phyloP scores from a whole-genome alignment of 2,797 vertebrate species.

The Smutsia gigantea region DNA sequence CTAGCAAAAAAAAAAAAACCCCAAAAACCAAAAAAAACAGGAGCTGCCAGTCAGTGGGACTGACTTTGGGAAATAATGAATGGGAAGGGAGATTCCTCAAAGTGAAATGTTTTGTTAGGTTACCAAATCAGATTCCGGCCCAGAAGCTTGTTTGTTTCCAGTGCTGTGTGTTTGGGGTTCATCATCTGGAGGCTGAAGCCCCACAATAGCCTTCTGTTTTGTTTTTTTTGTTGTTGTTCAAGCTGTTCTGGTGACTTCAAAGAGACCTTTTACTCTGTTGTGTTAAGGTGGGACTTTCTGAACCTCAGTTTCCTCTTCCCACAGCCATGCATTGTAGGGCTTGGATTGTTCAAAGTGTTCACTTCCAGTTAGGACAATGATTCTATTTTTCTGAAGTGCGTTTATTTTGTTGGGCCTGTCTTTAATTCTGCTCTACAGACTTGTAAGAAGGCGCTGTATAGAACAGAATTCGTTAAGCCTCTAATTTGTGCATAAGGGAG shows the following conservation, averaged over 20 bases:
- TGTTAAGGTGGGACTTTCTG: constrained; percentile 66
- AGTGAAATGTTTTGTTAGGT: background rate
- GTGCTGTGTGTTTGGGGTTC: constrained; percentile 50
- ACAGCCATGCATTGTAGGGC: constrained; percentile 51
- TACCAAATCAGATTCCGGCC: constrained; percentile 29
- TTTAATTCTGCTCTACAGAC: constrained; percentile 12
- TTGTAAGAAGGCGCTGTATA: background rate
- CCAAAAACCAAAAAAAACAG: background rate
- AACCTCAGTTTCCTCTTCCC: constrained; percentile 51
- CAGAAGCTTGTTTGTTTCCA: constrained; percentile 61
- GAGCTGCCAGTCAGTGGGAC: background rate
- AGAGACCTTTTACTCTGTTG: constrained; percentile 66
- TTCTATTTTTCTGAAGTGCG: background rate
- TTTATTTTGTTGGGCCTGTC: background rate
- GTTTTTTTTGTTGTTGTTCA: constrained; percentile 58
- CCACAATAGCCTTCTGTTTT: constrained; percentile 69
- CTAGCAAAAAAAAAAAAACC: background rate
- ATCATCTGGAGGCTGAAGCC: constrained; percentile 49
- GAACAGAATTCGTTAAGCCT: background rate
- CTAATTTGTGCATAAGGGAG: background rate
- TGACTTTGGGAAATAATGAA: constrained; percentile 46
- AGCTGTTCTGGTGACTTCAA: constrained; percentile 59
- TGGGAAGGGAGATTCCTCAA: constrained; percentile 32
- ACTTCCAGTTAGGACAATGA: constrained; percentile 56
- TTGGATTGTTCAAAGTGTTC: constrained; percentile 39